Evolutionary conservation across 1,140 invertebrate genomes (phyloP), one percentile per base, ranked within the genome.

Genomic region (Drosophila orena): DNA sequence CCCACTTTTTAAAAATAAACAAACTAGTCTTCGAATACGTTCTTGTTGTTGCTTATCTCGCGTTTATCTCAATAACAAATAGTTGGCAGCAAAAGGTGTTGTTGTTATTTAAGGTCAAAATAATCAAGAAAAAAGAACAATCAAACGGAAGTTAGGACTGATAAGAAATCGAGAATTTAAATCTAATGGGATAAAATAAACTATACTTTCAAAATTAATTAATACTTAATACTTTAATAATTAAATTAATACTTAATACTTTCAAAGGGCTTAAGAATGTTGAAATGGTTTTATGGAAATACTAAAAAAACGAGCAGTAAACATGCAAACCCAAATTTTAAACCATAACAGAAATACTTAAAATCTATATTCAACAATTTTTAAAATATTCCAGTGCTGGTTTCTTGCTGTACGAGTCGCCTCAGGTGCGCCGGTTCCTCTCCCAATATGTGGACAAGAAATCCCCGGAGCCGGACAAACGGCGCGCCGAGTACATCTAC

Each of bases 401-500:
- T 7, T 57, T 92, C 3, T 56, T 92, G 24, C 64, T 92, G 0
- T 89, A 91, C 76, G 90, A 91, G 56, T 66, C 76, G 66, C 84
- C 85, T 6, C 77, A 77, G 56, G 74, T 91, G 1, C 81, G 81
- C 27, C 59, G 84, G 15, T 90, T 74, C 61, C 53, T 92, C 2
- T 54, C 74, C 0, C 81, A 86, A 56, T 79, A 88, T 76, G 84
- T 92, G 53, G 69, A 89, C 24, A 85, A 79, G 17, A 90, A 79
- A 44, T 65, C 71, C 4, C 62, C 70, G 14, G 86, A 92, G 46
- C 75, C 76, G n/a, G 89, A 91, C 20, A 91, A 91, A 46, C 85
- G 91, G 24, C 89, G 83, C 43, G 79, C 91, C 7, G 91, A 92
- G 57, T 92, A 92, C 53, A 92, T 92, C 27, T 92, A 92, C 64